Evolutionary conservation across 2,888 invertebrate genomes (phyloP), one percentile per base, ranked within the genome.

Genomic region (Branchipolynoe longqiensis): DNA sequence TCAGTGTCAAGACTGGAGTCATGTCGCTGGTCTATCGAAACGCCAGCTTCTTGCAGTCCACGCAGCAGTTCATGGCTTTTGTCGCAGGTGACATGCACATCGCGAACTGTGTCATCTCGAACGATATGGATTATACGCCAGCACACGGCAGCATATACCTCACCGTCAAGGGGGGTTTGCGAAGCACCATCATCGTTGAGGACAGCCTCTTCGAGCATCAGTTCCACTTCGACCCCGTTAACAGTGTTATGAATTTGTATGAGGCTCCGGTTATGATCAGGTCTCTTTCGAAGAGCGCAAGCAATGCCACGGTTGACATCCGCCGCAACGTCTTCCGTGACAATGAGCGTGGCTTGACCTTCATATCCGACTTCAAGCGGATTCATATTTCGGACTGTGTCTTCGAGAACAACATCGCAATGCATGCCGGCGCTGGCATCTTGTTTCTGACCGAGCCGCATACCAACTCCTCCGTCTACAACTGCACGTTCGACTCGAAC

Each of bases 361-460:
- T 86, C 58, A 85, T 85, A 38, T 86, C 86, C n/a, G 84, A 85
- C 12, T 85, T 85, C 59, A 73, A 82, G 41, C 58, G 40, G 58
- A 54, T 82, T 33, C 48, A 78, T 31, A 78, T 86, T 28, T 54
- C 40, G 14, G 82, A 86, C 69, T 84, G 74, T 28, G 6, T 33
- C 0, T 84, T 86, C 36, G 28, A 48, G 41, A 64, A 40, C 6
- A 87, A 87, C 74, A 85, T 86, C 18, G 88, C 87, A 4, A 88
- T 88, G 89, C 89, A 89, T 64, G 88, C 89, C 4, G 89, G 89
- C 0, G 85, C 82, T 28, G 88, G 85, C n/a, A 85, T 88, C 40
- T 85, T 88, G 33, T 40, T 64, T 54, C 83, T 86, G 54, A 85
- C 59, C 25, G 81, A 69, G 33, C 54, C 62, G 2, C 84, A 69